Evolutionary conservation across 2,888 invertebrate genomes (phyloP).

Genomic region (Listrodromus nycthemerus): DNA sequence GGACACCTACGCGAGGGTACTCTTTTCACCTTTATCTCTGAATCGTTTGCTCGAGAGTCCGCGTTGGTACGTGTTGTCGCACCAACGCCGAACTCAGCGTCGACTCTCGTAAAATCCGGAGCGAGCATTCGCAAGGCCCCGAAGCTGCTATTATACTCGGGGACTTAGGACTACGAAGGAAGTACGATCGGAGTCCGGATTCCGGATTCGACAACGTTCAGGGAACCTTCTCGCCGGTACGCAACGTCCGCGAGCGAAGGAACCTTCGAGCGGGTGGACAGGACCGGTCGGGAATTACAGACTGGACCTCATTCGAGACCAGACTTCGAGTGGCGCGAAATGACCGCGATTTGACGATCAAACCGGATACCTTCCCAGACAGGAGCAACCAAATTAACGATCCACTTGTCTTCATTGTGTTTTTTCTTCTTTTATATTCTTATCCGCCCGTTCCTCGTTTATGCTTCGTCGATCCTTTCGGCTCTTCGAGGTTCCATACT

Average conservation of each 20-base stretch:
- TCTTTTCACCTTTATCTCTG: slow-evolving; percentile 65
- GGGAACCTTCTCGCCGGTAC: slow-evolving; percentile 37
- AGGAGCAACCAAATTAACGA: slow-evolving; percentile 62
- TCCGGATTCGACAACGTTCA: slow-evolving; percentile 55
- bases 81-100: slow-evolving; percentile 38
- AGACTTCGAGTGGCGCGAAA: slow-evolving; percentile 13
- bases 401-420: slow-evolving; percentile 41
- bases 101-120: slow-evolving; percentile 71
- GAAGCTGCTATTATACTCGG: slow-evolving; percentile 28
- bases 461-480: background rate
- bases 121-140: slow-evolving; percentile 54
- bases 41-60: slow-evolving; percentile 67
- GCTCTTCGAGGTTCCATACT: slow-evolving; percentile 1
- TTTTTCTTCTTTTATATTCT: slow-evolving; percentile 38
- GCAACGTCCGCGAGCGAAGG: slow-evolving; percentile 28
- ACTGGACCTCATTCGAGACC: slow-evolving; percentile 40
- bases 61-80: slow-evolving; percentile 30
- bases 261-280: slow-evolving; percentile 16
- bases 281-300: slow-evolving; percentile 40
- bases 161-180: slow-evolving; percentile 50
- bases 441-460: slow-evolving; percentile 10
- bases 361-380: slow-evolving; percentile 60
- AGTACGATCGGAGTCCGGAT: slow-evolving; percentile 64
- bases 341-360: slow-evolving; percentile 45
- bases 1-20: slow-evolving; percentile 66